These are phyloP conservation scores for Azorinus chamasolen DNA, from an alignment of 2,888 invertebrate genomes.

Conservation along the genomic window DNA sequence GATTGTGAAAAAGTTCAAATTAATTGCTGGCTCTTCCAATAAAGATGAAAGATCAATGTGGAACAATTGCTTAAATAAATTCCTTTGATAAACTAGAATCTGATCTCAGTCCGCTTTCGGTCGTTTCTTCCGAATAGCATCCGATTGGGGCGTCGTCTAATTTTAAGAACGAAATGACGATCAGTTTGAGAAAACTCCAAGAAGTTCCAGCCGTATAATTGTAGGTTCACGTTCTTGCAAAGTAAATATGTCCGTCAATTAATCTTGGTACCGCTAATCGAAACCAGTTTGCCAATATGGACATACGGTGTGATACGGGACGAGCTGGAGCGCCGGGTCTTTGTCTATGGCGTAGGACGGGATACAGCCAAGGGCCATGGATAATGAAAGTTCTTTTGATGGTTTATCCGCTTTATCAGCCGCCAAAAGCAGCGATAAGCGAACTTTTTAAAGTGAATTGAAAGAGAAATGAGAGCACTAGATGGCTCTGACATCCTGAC, in stretches of 20 bases:
- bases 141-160: neutral
- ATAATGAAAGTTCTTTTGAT: constrained; percentile 54
- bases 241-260: constrained; percentile 13
- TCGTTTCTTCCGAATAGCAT: too few species aligned
- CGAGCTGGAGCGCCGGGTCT: neutral
- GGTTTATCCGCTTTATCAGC: constrained; percentile 46
- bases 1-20: constrained; percentile 62
- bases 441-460: constrained; percentile 39
- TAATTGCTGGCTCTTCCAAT: constrained; percentile 60
- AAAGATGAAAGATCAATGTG: constrained; percentile 50
- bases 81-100: constrained; percentile 29
- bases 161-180: too few species aligned
- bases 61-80: constrained; percentile 38
- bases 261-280: constrained; percentile 9
- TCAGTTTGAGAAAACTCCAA: too few species aligned
- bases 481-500: constrained; percentile 44
- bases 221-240: constrained; percentile 1
- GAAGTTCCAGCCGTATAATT: neutral
- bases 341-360: neutral
- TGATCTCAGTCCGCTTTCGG: constrained; percentile 6
- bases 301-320: neutral
- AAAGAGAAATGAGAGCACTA: constrained; percentile 34
- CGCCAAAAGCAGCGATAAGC: constrained; percentile 46
- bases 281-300: constrained; percentile 1
- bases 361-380: constrained; percentile 4